Conservation (phyloP, 2,888 invertebrate genomes). For the Lutraria lutraria region DNA sequence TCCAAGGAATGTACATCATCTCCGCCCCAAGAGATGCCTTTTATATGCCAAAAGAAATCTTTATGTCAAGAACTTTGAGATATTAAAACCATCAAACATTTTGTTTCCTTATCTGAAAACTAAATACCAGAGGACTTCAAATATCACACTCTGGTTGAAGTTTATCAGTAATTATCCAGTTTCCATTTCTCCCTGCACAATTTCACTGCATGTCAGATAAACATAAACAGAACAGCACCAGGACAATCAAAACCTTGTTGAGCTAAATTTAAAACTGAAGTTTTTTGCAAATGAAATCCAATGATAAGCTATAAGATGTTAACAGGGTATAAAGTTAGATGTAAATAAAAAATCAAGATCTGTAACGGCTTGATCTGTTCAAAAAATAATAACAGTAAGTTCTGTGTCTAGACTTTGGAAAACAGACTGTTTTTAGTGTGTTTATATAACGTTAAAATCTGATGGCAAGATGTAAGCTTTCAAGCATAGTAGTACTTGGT, state of each 20-base stretch:
- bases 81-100: conserved; percentile 9
- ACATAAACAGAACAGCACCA: background rate
- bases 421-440: background rate
- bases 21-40: background rate
- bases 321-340: background rate
- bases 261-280: background rate
- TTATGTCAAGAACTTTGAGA: background rate
- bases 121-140: background rate
- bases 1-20: background rate
- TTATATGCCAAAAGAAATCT: background rate
- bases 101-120: background rate
- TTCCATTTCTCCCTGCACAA: conserved; percentile 34
- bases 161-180: conserved; percentile 39
- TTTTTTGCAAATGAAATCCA: conserved; percentile 39
- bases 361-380: background rate
- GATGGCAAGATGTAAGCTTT: conserved; percentile 1
- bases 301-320: conserved; percentile 29
- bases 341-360: background rate
- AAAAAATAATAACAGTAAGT: conserved; percentile 3
- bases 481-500: background rate
- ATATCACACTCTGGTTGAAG: background rate
- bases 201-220: conserved; percentile 32
- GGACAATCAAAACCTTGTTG: background rate
- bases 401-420: conserved; percentile 17
- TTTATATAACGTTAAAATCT: background rate